phyloP scores from a whole-genome alignment of 2,113 vertebrate species.

The Anas platyrhynchos region DNA sequence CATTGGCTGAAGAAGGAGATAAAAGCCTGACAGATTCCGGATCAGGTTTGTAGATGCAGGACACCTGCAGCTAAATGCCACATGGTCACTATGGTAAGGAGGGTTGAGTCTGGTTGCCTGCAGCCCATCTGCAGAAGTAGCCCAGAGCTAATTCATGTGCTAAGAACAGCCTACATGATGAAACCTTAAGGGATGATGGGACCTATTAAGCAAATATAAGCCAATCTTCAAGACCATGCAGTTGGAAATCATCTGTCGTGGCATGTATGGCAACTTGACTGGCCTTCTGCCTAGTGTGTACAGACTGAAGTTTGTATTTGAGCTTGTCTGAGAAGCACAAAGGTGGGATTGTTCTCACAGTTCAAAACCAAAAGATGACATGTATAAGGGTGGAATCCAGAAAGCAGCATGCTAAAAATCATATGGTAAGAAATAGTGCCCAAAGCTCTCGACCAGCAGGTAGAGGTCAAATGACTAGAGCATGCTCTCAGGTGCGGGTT shows the following conservation, averaged over 20 bases:
- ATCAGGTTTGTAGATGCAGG: slow-evolving; percentile 3
- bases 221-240: neutral
- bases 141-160: neutral
- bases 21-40: slow-evolving; percentile 34
- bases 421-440: neutral
- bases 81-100: neutral
- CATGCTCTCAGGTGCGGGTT: neutral
- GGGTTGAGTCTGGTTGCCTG: neutral
- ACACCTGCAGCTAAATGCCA: slow-evolving; percentile 33
- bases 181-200: neutral
- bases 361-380: neutral
- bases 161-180: neutral
- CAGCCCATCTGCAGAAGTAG: slow-evolving; percentile 6
- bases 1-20: neutral
- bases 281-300: neutral
- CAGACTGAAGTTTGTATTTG: neutral
- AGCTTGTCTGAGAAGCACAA: neutral
- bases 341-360: neutral
- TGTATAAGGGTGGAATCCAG: neutral
- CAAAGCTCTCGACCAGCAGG: neutral
- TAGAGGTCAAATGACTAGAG: neutral
- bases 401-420: neutral
- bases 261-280: neutral
- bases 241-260: neutral
- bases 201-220: neutral